These are phyloP conservation scores for Halictus quadricinctus DNA, from an alignment of 2,888 invertebrate species.

Conservation along the genomic window DNA sequence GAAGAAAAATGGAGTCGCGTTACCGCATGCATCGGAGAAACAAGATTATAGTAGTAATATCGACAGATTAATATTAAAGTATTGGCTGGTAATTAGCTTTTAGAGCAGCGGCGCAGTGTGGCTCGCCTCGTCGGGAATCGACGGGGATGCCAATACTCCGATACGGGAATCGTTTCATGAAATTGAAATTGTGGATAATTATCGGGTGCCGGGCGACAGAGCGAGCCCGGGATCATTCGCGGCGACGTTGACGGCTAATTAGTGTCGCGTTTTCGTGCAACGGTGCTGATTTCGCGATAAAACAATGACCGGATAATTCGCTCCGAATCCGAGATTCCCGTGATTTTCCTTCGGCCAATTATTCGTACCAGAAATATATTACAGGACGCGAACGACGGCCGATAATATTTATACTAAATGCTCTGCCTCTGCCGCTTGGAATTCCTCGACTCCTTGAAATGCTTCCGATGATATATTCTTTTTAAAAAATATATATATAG, in stretches of 20 bases:
- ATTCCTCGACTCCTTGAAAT: not conserved
- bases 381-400: not conserved
- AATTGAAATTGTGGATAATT: constrained; percentile 60
- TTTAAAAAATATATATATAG: not conserved
- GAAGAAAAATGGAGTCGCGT: not conserved
- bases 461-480: not conserved
- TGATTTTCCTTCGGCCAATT: not conserved
- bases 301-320: not conserved
- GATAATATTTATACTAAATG: constrained; percentile 2
- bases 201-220: constrained; percentile 41
- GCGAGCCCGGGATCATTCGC: constrained; percentile 44
- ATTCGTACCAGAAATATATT: not conserved
- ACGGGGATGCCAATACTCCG: not conserved
- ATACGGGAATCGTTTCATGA: constrained; percentile 39
- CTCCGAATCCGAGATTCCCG: not conserved
- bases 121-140: not conserved
- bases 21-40: not conserved
- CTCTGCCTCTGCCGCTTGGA: not conserved
- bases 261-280: constrained; percentile 43
- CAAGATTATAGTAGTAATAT: not conserved
- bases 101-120: not conserved
- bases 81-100: not conserved
- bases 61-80: constrained; percentile 11
- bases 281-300: constrained; percentile 33
- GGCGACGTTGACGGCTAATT: constrained; percentile 56